phyloP scores from a whole-genome alignment of 92 coral and sea anemone species.

The Epizoanthus ramosus region DNA sequence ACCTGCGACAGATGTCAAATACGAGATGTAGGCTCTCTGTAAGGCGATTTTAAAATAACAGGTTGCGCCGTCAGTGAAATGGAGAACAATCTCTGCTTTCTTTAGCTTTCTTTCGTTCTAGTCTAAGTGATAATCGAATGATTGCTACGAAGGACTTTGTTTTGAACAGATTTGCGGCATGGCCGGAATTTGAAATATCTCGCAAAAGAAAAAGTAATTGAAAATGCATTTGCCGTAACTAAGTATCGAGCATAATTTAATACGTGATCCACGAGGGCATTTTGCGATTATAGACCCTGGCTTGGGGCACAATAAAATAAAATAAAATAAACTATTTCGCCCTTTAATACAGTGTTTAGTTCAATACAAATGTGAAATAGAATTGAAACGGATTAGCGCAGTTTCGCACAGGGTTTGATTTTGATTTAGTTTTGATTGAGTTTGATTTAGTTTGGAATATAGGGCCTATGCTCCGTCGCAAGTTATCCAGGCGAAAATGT shows the following conservation, averaged over 20 bases:
- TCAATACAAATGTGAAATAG: too few species aligned
- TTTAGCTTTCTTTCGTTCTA: too few species aligned
- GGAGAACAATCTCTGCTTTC: too few species aligned
- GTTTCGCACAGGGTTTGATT: background rate
- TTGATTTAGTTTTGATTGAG: background rate
- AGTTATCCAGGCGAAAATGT: background rate
- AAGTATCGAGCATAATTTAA: too few species aligned
- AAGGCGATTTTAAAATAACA: too few species aligned
- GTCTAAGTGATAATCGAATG: background rate
- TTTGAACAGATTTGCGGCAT: background rate
- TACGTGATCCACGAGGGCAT: too few species aligned
- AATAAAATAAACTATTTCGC: too few species aligned
- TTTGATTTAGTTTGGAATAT: background rate
- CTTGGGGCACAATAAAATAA: too few species aligned
- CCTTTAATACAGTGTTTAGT: too few species aligned
- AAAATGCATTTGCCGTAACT: background rate
- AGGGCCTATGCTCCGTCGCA: background rate
- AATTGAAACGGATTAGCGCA: background rate
- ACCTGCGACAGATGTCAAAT: background rate
- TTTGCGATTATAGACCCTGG: too few species aligned
- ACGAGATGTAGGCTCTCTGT: too few species aligned
- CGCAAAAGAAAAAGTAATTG: background rate
- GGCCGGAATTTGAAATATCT: slow-evolving; percentile 3
- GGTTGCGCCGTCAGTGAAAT: too few species aligned
- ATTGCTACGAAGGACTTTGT: background rate